Conservation (phyloP, 2,113 vertebrate species). For the Diadophis punctatus region DNA sequence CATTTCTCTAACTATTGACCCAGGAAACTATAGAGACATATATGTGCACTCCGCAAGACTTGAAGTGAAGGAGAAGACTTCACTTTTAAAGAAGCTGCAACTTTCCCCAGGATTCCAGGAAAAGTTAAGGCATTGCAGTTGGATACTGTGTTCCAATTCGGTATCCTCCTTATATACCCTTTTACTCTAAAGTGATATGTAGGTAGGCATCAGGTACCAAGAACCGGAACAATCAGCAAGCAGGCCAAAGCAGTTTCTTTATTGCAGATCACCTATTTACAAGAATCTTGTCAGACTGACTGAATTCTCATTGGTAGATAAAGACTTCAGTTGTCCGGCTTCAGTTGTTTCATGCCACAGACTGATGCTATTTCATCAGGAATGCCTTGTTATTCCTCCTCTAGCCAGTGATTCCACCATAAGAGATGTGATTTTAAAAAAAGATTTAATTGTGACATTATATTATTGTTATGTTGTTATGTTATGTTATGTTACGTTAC, state of each 20-base stretch:
- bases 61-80: background rate
- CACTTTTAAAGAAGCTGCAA: background rate
- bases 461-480: no score
- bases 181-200: background rate
- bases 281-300: background rate
- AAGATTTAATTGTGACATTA: background rate
- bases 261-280: background rate
- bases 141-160: no score
- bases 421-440: background rate
- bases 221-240: background rate
- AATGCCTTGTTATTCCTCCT: background rate
- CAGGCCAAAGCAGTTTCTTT: background rate
- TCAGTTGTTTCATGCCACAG: background rate
- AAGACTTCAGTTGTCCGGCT: background rate
- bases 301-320: background rate
- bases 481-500: no score
- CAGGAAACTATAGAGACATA: background rate
- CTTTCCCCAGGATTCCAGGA: background rate
- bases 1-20: background rate
- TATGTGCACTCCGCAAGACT: background rate
- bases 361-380: background rate
- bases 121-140: background rate
- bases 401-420: background rate
- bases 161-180: no score
- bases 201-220: background rate